These are phyloP conservation scores for Dysdera silvatica DNA, from an alignment of 1,140 invertebrate species.

Conservation along the genomic window DNA sequence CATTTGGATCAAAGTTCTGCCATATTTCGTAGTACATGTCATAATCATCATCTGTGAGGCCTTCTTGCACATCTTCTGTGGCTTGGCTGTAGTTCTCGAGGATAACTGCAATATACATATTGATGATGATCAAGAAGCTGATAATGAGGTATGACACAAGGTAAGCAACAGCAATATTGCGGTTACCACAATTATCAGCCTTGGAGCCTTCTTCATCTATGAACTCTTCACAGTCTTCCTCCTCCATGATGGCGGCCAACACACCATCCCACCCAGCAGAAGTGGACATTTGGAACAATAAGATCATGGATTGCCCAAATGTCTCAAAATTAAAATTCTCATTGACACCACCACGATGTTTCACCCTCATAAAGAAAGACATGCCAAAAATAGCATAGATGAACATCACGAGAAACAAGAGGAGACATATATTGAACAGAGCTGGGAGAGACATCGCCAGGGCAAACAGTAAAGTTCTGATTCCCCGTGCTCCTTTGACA, in stretches of 20 bases:
- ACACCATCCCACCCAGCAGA: constrained; percentile 96
- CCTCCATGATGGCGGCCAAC: constrained; percentile 89
- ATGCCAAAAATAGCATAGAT: constrained; percentile 99
- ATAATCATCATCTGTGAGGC: constrained; percentile 95
- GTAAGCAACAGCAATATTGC: constrained; percentile 87
- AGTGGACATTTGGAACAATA: constrained; percentile 97
- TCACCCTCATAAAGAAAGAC: constrained; percentile 99
- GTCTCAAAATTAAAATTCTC: constrained; percentile 98
- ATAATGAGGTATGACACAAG: constrained; percentile 93
- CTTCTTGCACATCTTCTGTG: constrained; percentile 96
- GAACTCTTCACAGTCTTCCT: constrained; percentile 63
- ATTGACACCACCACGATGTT: constrained; percentile 77
- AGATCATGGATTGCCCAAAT: constrained; percentile 93
- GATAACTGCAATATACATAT: constrained; percentile 99
- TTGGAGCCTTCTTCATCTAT: constrained; percentile 57
- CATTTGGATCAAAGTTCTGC: constrained; percentile 96
- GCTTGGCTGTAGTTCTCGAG: constrained; percentile 97
- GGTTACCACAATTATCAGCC: constrained; percentile 87
- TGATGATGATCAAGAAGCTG: constrained; percentile 95
- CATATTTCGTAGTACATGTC: constrained; percentile 99
- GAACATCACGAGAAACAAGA: constrained; percentile 97
- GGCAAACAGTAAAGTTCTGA: constrained; percentile 90
- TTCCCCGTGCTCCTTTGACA: constrained; percentile 95
- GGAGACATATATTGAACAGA: constrained; percentile 95
- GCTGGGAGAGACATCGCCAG: constrained; percentile 96